Conservation (phyloP, 2,113 vertebrate genomes). For the Toxotes chatareus region DNA sequence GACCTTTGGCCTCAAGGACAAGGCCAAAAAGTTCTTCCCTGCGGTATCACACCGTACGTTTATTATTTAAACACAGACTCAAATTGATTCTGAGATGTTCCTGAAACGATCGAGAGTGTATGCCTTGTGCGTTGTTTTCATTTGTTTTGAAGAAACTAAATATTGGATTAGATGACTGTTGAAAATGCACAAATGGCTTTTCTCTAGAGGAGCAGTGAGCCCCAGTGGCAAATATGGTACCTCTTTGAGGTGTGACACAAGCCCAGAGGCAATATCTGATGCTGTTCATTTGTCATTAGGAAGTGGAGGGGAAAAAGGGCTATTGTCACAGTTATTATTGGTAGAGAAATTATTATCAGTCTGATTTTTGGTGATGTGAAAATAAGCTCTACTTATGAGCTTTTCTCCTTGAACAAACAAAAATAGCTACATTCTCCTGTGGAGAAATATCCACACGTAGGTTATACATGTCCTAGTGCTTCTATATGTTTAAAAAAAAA, state of each 20-base stretch:
- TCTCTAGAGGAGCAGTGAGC: conserved; percentile 2
- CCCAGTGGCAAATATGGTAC: conserved; percentile 15
- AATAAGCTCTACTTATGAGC: neutral
- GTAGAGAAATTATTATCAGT: conserved; percentile 1
- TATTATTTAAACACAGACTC: neutral
- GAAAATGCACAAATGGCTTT: conserved; percentile 16
- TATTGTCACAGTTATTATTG: neutral
- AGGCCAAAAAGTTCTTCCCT: neutral
- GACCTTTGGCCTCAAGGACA: conserved; percentile 44
- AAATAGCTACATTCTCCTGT: neutral
- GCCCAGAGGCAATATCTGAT: conserved; percentile 39
- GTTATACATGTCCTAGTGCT: neutral
- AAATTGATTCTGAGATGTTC: neutral
- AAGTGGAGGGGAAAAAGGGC: neutral
- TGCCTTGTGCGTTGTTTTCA: neutral
- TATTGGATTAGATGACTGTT: neutral
- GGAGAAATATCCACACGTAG: neutral
- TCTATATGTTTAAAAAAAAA: neutral
- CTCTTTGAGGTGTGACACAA: conserved; percentile 34
- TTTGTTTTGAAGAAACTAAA: neutral
- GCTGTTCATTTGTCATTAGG: conserved; percentile 22
- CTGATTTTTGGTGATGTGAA: neutral
- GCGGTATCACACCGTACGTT: neutral
- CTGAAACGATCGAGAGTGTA: neutral
- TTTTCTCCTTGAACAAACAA: neutral